Conservation (phyloP, 2,113 vertebrate genomes). For the Dicaeum eximium region DNA sequence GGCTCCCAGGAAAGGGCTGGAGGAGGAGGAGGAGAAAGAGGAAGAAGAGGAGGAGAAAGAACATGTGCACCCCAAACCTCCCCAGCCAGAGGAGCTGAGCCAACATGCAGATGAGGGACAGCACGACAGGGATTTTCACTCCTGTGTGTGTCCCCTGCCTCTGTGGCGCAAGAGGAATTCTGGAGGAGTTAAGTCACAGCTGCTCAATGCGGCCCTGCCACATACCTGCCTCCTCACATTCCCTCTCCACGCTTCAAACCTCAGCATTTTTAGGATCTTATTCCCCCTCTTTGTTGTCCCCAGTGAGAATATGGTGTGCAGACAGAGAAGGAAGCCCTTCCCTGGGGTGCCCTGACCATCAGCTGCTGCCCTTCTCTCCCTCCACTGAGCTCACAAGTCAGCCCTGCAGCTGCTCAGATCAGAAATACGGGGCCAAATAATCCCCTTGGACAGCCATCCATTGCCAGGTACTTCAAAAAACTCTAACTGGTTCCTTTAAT, state of each 20-base stretch:
- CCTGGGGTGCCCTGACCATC: neutral
- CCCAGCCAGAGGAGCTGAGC: neutral
- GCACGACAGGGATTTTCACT: constrained; percentile 33
- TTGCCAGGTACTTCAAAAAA: neutral
- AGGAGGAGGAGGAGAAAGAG: rapidly evolving
- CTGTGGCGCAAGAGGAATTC: constrained; percentile 44
- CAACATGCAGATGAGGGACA: constrained; percentile 51
- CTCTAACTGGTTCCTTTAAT: neutral
- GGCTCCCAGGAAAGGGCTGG: neutral
- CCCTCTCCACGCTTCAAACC: neutral
- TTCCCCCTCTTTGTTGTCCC: neutral
- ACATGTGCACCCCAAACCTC: neutral
- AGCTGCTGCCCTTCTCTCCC: neutral
- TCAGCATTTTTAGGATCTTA: neutral
- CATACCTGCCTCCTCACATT: constrained; percentile 5
- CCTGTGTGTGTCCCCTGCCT: neutral
- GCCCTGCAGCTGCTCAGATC: neutral
- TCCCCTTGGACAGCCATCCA: neutral
- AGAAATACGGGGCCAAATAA: neutral
- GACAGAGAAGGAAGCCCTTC: neutral
- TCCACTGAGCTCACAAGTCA: neutral
- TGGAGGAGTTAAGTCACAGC: constrained; percentile 42
- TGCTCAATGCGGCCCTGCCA: constrained; percentile 41
- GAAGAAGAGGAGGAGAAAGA: neutral
- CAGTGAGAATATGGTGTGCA: neutral